A percentile compares a stretch with the other conserved stretches of the same genome.
Evolutionary conservation across 2,797 vertebrate genomes (phyloP).

Genomic region (Hephaestus fuliginosus): DNA sequence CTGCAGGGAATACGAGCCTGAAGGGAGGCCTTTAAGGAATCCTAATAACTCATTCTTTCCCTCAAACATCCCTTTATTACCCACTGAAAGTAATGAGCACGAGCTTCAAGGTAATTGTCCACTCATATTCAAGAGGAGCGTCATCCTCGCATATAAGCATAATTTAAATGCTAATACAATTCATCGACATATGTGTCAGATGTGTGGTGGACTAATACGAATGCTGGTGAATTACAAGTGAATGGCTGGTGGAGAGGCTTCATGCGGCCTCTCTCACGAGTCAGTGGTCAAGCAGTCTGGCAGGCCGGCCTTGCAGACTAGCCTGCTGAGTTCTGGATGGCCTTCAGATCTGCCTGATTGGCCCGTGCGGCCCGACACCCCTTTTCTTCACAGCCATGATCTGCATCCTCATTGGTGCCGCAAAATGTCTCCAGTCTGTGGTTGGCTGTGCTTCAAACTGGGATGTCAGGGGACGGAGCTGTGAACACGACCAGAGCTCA

Average conservation of each 20-base stretch:
- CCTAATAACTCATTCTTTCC: slow-evolving; percentile 64
- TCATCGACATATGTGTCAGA: slow-evolving; percentile 59
- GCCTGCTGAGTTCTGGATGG: slow-evolving; percentile 75
- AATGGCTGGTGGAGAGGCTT: slow-evolving; percentile 56
- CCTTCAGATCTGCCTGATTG: slow-evolving; percentile 73
- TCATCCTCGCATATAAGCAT: slow-evolving; percentile 66
- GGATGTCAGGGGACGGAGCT: slow-evolving; percentile 77
- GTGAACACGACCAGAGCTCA: slow-evolving; percentile 81
- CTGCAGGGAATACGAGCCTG: slow-evolving; percentile 65
- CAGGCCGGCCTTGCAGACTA: slow-evolving; percentile 74
- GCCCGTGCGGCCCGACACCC: slow-evolving; percentile 50
- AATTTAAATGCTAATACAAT: slow-evolving; percentile 80
- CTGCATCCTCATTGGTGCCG: slow-evolving; percentile 76
- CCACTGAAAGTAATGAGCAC: slow-evolving; percentile 50
- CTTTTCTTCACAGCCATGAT: slow-evolving; percentile 49
- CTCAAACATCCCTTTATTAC: slow-evolving; percentile 66
- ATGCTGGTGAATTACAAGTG: slow-evolving; percentile 73
- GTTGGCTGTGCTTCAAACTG: slow-evolving; percentile 78
- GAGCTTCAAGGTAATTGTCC: slow-evolving; percentile 65
- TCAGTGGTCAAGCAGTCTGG: slow-evolving; percentile 78
- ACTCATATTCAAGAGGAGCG: slow-evolving; percentile 51
- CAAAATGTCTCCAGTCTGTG: slow-evolving; percentile 62
- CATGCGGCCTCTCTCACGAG: slow-evolving; percentile 51
- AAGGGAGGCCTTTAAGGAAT: slow-evolving; percentile 69
- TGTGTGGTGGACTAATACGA: slow-evolving; percentile 38